Conservation (phyloP, 2,888 invertebrate species). For the Tetranychus truncatus region DNA sequence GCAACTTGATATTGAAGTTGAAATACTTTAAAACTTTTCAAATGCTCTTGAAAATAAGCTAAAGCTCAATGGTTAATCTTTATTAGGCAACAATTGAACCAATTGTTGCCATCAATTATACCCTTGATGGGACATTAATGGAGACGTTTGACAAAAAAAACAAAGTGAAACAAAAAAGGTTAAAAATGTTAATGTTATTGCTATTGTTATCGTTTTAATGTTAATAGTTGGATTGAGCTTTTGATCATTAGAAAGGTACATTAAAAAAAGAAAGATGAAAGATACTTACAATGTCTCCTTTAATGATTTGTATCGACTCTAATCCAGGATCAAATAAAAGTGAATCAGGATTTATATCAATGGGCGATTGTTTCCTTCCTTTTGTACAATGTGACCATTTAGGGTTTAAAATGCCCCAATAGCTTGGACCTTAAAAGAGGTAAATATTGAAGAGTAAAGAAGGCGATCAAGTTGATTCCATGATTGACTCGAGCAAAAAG, state of each 20-base stretch:
- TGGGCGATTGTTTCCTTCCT: constrained; percentile 87
- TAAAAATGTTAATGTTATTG: background rate
- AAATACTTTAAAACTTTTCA: too few relatives aligned
- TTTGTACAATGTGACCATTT: constrained; percentile 94
- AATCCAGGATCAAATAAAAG: constrained; percentile 88
- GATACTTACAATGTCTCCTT: constrained; percentile 57
- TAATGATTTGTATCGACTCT: constrained; percentile 59
- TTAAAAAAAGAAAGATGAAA: background rate
- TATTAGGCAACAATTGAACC: too few relatives aligned
- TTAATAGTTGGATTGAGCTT: background rate
- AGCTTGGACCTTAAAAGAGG: constrained; percentile 62
- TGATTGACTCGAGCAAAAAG: too few relatives aligned
- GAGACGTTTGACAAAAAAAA: too few relatives aligned
- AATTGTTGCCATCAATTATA: too few relatives aligned
- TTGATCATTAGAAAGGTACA: background rate
- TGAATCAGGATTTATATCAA: constrained; percentile 81
- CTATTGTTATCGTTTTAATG: background rate
- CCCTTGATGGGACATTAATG: too few relatives aligned
- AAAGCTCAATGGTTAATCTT: too few relatives aligned
- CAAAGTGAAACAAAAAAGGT: too few relatives aligned
- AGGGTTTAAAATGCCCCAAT: constrained; percentile 93
- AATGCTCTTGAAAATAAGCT: too few relatives aligned
- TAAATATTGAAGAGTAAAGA: background rate
- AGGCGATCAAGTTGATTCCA: background rate
- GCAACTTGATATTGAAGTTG: too few relatives aligned